These are phyloP conservation scores for Delphinapterus leucas DNA, from an alignment of 2,113 vertebrate species.

Conservation along the genomic window DNA sequence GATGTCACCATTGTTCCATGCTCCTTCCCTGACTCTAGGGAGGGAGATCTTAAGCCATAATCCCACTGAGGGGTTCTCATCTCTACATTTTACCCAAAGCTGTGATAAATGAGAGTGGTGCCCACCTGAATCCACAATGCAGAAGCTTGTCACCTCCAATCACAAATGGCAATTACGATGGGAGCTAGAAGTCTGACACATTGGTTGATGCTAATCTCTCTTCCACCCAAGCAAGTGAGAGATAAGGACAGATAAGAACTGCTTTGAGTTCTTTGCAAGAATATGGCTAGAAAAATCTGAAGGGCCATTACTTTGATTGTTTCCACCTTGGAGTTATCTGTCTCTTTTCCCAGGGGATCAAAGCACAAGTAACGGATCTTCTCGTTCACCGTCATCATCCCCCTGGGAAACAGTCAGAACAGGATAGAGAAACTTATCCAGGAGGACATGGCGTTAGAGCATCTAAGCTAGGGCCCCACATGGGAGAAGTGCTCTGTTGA, in stretches of 20 bases:
- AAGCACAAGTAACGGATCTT: background rate
- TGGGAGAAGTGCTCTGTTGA: background rate
- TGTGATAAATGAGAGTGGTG: background rate
- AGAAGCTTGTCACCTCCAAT: background rate
- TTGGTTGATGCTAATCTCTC: background rate
- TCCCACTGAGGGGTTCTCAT: background rate
- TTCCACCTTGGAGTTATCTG: background rate
- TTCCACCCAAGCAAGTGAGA: background rate
- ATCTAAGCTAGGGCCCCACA: background rate
- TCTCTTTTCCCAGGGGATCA: conserved; percentile 2
- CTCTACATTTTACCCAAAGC: background rate
- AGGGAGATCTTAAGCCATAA: background rate
- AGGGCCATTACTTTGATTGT: background rate
- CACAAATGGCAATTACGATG: background rate
- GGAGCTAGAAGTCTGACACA: background rate
- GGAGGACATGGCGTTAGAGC: background rate
- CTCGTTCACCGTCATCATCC: background rate
- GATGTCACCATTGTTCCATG: background rate
- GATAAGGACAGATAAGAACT: background rate
- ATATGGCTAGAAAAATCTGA: background rate
- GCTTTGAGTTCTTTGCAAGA: background rate
- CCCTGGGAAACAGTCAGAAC: background rate
- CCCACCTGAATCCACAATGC: background rate
- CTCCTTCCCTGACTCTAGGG: background rate
- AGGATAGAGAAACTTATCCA: background rate